Evolutionary conservation across 1,140 invertebrate species (phyloP), one percentile per base, ranked within the genome.

Genomic region (Drosophila bocki): DNA sequence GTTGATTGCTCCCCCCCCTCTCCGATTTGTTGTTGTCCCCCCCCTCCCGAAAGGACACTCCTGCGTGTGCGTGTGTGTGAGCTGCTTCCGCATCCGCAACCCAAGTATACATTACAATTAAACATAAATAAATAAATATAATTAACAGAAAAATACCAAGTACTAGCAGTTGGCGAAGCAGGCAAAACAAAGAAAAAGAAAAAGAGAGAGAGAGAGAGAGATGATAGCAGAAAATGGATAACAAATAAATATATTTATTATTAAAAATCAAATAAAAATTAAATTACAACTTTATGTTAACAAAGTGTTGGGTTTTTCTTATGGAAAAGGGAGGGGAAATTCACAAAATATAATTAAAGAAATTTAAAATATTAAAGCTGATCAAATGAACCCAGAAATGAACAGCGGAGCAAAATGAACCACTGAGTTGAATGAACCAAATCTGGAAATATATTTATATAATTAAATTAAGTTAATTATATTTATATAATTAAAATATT

Each of bases 191-290:
- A 50, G 39, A 44, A 19, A 64, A 7, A 32, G 8, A 22, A 22
- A 22, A 2, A 22, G 48, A 48, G 47, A 26, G 50, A 72, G 47
- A 64, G 53, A 53, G 33, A 61, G 60, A 44, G 17, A 67, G 33
- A 71, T 42, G 65, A 75, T 61, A 76, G 57, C 69, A 70, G 35
- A 76, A 67, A 80, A 79, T 13, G 72, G 61, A 65, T 69, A 83
- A 74, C 65, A 80, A 80, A 83, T 83, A 69, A 88, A 87, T 88
- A 87, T 87, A 87, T 87, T 87, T 87, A 87, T 78, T 87, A 87
- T 87, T 87, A 80, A 88, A 87, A 83, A 80, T 87, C 83, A 80
- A 87, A 87, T 84, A 87, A 80, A 79, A 78, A 87, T 87, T 88
- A 78, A 88, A 88, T 84, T 84, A 71, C 78, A 87, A 88, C 82